A percentile compares a stretch with the other conserved stretches of the same genome.
These are phyloP conservation scores for Xylocopa sonorina DNA, from an alignment of 1,140 invertebrate species.

Conservation along the genomic window DNA sequence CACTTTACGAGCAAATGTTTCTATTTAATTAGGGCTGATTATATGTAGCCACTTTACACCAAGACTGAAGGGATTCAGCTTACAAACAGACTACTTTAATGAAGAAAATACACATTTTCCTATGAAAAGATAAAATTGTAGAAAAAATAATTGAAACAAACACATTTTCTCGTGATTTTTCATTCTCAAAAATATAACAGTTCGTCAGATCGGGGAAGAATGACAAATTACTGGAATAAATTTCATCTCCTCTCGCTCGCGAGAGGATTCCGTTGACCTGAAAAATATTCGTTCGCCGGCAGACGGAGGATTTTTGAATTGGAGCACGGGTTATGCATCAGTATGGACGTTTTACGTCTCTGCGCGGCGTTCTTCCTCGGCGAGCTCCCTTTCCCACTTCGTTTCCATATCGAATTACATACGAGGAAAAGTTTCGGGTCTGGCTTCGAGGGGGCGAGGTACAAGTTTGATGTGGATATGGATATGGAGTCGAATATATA, in stretches of 20 bases:
- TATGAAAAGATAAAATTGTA: no score
- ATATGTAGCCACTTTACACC: no score
- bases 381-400: slow-evolving; percentile 65
- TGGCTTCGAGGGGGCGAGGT: slow-evolving; percentile 64
- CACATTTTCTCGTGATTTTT: no score
- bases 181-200: background rate
- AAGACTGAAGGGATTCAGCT: no score
- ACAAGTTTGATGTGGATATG: slow-evolving; percentile 74
- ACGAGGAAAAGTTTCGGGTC: slow-evolving; percentile 72
- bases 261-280: slow-evolving; percentile 11
- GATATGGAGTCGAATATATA: slow-evolving; percentile 68
- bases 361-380: slow-evolving; percentile 46
- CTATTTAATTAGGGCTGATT: no score
- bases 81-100: no score
- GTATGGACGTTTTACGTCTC: slow-evolving; percentile 54
- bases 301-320: slow-evolving; percentile 50
- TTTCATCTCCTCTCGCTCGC: background rate
- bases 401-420: slow-evolving; percentile 75
- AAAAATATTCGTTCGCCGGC: slow-evolving; percentile 24
- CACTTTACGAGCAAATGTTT: no score
- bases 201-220: background rate
- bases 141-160: no score
- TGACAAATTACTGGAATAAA: background rate
- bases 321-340: slow-evolving; percentile 51
- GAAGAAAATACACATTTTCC: no score